Base-by-base conservation (phyloP, 1,140 invertebrate genomes). In the Agraylea sexmaculata region DNA sequence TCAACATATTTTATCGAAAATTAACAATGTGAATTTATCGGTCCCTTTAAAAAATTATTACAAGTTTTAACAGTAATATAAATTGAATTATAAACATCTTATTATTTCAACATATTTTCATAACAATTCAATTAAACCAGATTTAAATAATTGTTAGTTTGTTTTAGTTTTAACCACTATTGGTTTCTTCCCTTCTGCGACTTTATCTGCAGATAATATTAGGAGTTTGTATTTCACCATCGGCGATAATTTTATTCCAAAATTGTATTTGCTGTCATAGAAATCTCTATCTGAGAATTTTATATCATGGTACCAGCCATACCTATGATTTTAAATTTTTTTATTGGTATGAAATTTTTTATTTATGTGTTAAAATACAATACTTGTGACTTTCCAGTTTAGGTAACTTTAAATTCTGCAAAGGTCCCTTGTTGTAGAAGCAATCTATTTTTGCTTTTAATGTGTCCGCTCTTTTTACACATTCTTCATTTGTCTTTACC, bases 381-480 rank as follows among this genome's bases (percentile, higher is more conserved):
- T 51, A 60, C 58, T 39, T 51, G 47, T 60, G 58, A 48, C 58
- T 62, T 53, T 62, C 57, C n/a, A 58, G 53, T 27, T 48, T 42
- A 10, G 57, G 56, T 12, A 45, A 27, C 16, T 43, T 29, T 30
- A 51, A 53, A 44, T 51, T 56, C 37, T 62, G 47, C 22, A 47
- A 36, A 2, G 59, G 59, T n/a, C 40, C 40, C 27, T 46, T 33
- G 21, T 42, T 40, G 19, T 37, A 49, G 4, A 49, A 25, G 18
- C 42, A 37, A 25, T 50, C 46, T 51, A 53, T 42, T 46, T 54
- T 42, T 44, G 48, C 4, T 49, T 47, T 39, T 37, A 50, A 45
- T 43, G 41, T 40, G 38, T 43, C 32, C 36, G 28, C 18, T 18
- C 8, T 8, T 32, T 42, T 18, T 38, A 39, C 16, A 42, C 25